A percentile compares a stretch with the other conserved stretches of the same genome.
Conservation (phyloP, 2,888 invertebrate species). For the Chrysodeixis includens region DNA sequence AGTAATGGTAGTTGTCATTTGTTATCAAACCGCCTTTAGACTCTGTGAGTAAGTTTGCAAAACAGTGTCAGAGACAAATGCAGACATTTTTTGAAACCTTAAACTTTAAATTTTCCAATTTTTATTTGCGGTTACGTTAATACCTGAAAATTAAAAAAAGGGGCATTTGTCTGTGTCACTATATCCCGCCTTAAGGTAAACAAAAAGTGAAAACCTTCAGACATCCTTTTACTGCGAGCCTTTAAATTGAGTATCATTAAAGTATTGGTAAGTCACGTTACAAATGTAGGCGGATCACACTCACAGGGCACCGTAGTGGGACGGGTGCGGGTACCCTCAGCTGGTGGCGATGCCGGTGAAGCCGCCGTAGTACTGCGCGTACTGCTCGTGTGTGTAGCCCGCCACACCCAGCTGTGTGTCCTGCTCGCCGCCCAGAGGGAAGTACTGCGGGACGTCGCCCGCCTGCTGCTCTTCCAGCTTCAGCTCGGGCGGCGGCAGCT, state of each 20-base stretch:
- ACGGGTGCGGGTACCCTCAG: conserved; percentile 65
- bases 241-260: background rate
- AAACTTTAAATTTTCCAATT: too few relatives aligned
- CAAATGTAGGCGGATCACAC: conserved; percentile 42
- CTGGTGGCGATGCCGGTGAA: conserved; percentile 73
- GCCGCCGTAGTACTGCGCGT: conserved; percentile 70
- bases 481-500: conserved; percentile 60
- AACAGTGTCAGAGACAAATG: too few relatives aligned
- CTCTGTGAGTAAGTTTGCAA: too few relatives aligned
- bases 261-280: conserved; percentile 16
- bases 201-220: too few relatives aligned
- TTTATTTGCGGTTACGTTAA: too few relatives aligned
- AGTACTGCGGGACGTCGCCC: conserved; percentile 66
- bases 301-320: conserved; percentile 41
- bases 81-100: too few relatives aligned
- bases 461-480: conserved; percentile 59
- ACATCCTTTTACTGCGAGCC: too few relatives aligned
- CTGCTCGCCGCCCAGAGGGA: conserved; percentile 66
- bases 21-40: too few relatives aligned
- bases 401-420: too few relatives aligned
- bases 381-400: conserved; percentile 59
- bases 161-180: background rate
- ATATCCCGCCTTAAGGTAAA: background rate
- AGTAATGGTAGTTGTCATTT: too few relatives aligned
- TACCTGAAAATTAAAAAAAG: too few relatives aligned